phyloP scores from a whole-genome alignment of 1,140 invertebrate genomes.

The Sipha flava region DNA sequence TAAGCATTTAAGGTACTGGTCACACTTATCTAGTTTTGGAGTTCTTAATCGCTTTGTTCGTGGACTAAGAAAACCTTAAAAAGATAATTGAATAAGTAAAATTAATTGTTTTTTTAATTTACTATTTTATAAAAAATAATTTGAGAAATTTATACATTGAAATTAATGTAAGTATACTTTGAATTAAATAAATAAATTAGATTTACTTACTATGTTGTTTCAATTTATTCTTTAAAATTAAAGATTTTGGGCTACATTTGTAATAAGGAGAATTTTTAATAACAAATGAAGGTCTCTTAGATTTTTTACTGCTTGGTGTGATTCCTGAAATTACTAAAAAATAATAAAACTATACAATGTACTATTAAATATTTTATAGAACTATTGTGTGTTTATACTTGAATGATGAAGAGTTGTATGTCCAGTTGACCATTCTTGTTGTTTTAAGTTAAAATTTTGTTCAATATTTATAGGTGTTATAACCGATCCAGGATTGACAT shows the following conservation, averaged over 20 bases:
- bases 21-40: constrained; percentile 6
- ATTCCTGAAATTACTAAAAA: background rate
- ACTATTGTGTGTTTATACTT: background rate
- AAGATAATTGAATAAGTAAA: background rate
- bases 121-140: background rate
- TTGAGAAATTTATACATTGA: no score
- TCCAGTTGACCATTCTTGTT: background rate
- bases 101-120: background rate
- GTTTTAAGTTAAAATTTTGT: background rate
- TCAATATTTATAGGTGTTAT: background rate
- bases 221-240: background rate
- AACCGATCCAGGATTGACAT: background rate
- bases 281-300: constrained; percentile 3
- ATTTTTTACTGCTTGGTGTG: background rate
- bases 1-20: constrained; percentile 4
- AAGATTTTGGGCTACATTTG: background rate
- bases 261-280: constrained; percentile 3
- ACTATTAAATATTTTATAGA: background rate
- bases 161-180: no score
- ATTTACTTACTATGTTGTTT: constrained; percentile 22
- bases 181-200: background rate
- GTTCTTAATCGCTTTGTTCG: background rate
- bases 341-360: background rate
- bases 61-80: background rate
- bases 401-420: background rate